Percentiles rank a stretch among this genome's conserved stretches.
Conservation (phyloP, 1,140 invertebrate species). For the Psilanteris sp. region DNA sequence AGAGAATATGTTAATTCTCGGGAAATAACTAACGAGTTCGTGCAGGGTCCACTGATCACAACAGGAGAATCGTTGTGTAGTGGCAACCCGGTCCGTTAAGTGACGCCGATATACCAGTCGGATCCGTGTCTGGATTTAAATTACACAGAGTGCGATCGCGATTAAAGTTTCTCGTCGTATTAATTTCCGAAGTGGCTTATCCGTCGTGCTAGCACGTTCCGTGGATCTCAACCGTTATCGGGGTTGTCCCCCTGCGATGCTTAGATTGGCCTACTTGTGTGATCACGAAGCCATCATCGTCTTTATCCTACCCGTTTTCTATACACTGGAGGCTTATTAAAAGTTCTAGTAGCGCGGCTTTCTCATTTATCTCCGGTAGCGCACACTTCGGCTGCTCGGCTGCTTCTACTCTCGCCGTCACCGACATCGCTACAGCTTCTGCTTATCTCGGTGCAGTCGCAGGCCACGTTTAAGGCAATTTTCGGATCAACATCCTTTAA, state of each 20-base stretch:
- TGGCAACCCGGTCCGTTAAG: slow-evolving; percentile 50
- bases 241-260: slow-evolving; percentile 53
- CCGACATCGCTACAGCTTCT: not conserved
- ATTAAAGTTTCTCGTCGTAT: slow-evolving; percentile 60
- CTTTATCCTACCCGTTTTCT: slow-evolving; percentile 50
- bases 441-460: slow-evolving; percentile 32
- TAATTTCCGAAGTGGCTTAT: slow-evolving; percentile 64
- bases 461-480: slow-evolving; percentile 43
- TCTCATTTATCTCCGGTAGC: slow-evolving; percentile 55
- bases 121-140: slow-evolving; percentile 60
- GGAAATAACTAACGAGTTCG: slow-evolving; percentile 70
- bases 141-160: slow-evolving; percentile 56
- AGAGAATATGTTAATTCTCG: slow-evolving; percentile 71
- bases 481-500: slow-evolving; percentile 42
- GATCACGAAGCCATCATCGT: slow-evolving; percentile 58
- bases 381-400: slow-evolving; percentile 33
- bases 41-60: slow-evolving; percentile 65
- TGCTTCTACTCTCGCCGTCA: slow-evolving; percentile 5
- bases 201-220: slow-evolving; percentile 51
- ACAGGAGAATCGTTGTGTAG: slow-evolving; percentile 55
- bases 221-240: slow-evolving; percentile 56
- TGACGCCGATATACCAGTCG: slow-evolving; percentile 53
- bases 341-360: slow-evolving; percentile 49
- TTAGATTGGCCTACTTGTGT: slow-evolving; percentile 66
- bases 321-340: slow-evolving; percentile 55